Evolutionary conservation across 2,888 invertebrate species (phyloP).

Genomic region (Brenthis ino): DNA sequence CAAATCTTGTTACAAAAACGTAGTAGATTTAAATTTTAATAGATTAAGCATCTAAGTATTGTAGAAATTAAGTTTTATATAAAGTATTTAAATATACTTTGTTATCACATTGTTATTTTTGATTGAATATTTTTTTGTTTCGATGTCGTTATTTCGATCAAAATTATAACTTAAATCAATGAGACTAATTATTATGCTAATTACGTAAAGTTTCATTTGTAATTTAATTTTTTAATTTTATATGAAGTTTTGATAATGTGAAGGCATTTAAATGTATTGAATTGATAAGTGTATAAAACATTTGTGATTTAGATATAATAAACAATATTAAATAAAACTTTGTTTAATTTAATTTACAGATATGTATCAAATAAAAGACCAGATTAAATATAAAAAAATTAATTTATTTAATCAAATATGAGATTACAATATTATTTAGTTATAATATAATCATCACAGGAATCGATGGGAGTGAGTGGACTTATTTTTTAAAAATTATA

Average conservation of each 20-base stretch:
- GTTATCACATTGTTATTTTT: slow-evolving; percentile 14
- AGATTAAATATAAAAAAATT: not conserved
- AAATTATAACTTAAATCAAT: slow-evolving; percentile 7
- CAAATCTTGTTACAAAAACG: slow-evolving; percentile 41
- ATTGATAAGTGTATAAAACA: slow-evolving; percentile 25
- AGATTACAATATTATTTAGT: slow-evolving; percentile 4
- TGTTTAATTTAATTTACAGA: not conserved
- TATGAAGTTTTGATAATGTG: slow-evolving; percentile 26
- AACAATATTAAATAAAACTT: slow-evolving; percentile 20
- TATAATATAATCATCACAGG: slow-evolving; percentile 16
- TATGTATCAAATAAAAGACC: slow-evolving; percentile 2
- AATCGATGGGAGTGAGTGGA: slow-evolving; percentile 8
- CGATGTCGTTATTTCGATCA: slow-evolving; percentile 14
- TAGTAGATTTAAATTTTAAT: slow-evolving; percentile 26
- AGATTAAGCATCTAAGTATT: slow-evolving; percentile 26
- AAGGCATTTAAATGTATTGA: slow-evolving; percentile 19
- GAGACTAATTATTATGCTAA: slow-evolving; percentile 16
- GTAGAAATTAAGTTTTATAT: slow-evolving; percentile 24
- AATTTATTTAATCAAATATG: slow-evolving; percentile 17
- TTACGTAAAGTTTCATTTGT: slow-evolving; percentile 2
- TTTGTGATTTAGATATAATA: slow-evolving; percentile 32
- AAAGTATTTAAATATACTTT: slow-evolving; percentile 9
- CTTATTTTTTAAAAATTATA: not conserved
- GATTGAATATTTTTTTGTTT: slow-evolving; percentile 12
- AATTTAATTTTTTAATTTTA: slow-evolving; percentile 29